Evolutionary conservation across 2,797 vertebrate species (phyloP).

Genomic region (Sorex maritimensis): DNA sequence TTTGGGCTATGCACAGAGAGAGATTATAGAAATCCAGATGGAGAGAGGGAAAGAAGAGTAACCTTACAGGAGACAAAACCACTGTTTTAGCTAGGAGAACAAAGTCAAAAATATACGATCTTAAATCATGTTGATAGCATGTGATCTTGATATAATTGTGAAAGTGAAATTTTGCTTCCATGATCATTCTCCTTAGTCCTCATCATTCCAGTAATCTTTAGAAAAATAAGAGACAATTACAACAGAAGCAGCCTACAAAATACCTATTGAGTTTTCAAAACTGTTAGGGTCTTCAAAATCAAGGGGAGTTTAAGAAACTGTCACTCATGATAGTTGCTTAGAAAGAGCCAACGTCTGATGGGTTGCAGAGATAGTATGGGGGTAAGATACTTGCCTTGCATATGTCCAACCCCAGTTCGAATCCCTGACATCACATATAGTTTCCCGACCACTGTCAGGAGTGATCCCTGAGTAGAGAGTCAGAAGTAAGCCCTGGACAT

Average conservation of each 20-base stretch:
- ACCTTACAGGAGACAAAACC: constrained; percentile 12
- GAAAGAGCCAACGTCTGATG: too few relatives aligned
- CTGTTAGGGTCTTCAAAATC: constrained; percentile 15
- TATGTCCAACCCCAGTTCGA: too few relatives aligned
- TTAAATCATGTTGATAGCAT: neutral
- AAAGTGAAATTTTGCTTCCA: constrained; percentile 16
- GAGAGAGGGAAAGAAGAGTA: neutral
- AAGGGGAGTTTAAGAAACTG: constrained; percentile 1
- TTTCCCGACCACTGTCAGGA: too few relatives aligned
- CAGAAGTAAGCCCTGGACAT: too few relatives aligned
- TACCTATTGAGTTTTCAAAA: neutral
- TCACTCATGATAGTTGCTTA: neutral
- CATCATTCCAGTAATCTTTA: neutral
- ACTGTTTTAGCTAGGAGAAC: neutral
- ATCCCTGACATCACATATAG: too few relatives aligned
- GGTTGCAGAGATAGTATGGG: too few relatives aligned
- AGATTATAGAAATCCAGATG: too few relatives aligned
- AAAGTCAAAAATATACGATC: constrained; percentile 22
- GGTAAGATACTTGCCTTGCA: too few relatives aligned
- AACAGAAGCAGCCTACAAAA: neutral
- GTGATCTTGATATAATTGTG: neutral
- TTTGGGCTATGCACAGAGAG: constrained; percentile 17
- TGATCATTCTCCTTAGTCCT: neutral
- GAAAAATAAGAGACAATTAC: constrained; percentile 43
- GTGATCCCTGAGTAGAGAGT: too few relatives aligned